Evolutionary conservation across 2,113 vertebrate species (phyloP).

Genomic region (Cisticola juncidis): DNA sequence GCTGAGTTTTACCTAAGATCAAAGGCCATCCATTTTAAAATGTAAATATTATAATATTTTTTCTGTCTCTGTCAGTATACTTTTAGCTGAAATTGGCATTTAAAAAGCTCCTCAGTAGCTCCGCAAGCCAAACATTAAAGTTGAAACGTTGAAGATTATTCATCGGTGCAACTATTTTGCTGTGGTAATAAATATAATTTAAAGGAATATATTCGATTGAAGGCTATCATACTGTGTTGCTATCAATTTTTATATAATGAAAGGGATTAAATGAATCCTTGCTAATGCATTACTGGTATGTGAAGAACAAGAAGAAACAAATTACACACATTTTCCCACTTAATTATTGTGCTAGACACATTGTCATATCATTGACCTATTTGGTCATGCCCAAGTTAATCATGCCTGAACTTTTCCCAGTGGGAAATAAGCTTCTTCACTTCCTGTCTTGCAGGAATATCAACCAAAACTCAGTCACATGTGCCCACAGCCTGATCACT

Average conservation of each 20-base stretch:
- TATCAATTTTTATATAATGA: constrained; percentile 68
- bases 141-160: background rate
- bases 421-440: constrained; percentile 77
- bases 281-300: constrained; percentile 74
- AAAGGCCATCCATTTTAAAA: background rate
- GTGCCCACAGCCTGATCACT: constrained; percentile 62
- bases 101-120: background rate
- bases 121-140: background rate
- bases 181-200: constrained; percentile 56
- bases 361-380: constrained; percentile 83
- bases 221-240: constrained; percentile 37
- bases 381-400: constrained; percentile 85
- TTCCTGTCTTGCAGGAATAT: constrained; percentile 78
- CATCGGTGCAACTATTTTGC: background rate
- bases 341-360: constrained; percentile 82
- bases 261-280: constrained; percentile 73
- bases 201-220: constrained; percentile 58
- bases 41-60: background rate
- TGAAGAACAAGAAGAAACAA: constrained; percentile 79
- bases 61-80: background rate
- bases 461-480: constrained; percentile 80
- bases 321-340: constrained; percentile 77
- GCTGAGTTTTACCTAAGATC: background rate
- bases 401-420: constrained; percentile 82
- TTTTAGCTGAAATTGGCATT: constrained; percentile 30